Evolutionary conservation across 2,888 invertebrate species (phyloP), one percentile per base, ranked within the genome.

Genomic region (Sceliomorpha sp.): DNA sequence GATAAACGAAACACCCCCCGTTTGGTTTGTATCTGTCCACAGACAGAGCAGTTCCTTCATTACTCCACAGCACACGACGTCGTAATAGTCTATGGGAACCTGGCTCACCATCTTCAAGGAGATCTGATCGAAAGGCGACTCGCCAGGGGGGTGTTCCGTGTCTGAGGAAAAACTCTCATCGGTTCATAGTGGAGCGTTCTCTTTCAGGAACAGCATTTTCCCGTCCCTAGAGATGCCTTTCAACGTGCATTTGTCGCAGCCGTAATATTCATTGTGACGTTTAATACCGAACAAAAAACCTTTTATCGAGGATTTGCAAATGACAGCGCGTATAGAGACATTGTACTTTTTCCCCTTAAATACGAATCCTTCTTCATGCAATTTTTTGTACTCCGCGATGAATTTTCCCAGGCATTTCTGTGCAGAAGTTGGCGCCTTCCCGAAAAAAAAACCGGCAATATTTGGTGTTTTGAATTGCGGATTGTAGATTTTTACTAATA

Each of bases 31-130:
- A 5, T 5, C 20, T 4, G 12, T 26, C 42, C 42, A 42, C 7
- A 42, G 27, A 12, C 26, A 26, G 10, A 42, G n/a, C 12, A 42
- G 42, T 12, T 42, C 26, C 20, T 42, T 44, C 12, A 10, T 14
- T 1, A 44, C 24, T 1, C 44, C 44, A 7, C 14, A 29, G 17
- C 44, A 44, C 4, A 44, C 44, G 0, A 44, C 8, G 14, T 44
- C 44, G 13, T n/a, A 7, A 15, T 44, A 44, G 13, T 44, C 31
- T 15, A 44, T 7, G 8, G 44, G 44, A 3, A 44, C n/a, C n/a
- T 44, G 29, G 12, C 44, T 44, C 8, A 44, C 29, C 44, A 44
- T 44, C 29, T 44, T 44, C 2, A 29, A 8, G 2, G 8, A 5
- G 1, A 7, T 13, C 13, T 1, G 1, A 5, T 42, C 42, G 2